Base-by-base conservation (phyloP, 2,888 invertebrate species). In the Campoplex capitator region DNA sequence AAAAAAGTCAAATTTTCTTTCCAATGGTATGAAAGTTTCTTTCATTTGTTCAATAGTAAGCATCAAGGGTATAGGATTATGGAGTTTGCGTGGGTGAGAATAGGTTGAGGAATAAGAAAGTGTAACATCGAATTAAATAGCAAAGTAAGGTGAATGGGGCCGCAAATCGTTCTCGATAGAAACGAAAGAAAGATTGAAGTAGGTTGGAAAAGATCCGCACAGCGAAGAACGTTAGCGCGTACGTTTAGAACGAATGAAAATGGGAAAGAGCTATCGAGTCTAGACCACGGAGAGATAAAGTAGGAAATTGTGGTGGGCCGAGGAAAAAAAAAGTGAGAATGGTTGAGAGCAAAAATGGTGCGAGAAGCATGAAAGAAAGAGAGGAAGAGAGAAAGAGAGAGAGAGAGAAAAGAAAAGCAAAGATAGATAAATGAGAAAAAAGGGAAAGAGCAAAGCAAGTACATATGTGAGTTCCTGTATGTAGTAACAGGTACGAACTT, bases 251-350 rank as follows among this genome's bases (percentile, higher is more conserved):
- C 54, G 77, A 62, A 81, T 77, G 81, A 85, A 81, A 85, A 71
- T 76, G 81, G 82, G 73, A 81, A 85, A 81, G 81, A 85, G 80
- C 81, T 84, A 76, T 85, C 85, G 76, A 77, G 85, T 76, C 67
- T 75, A 80, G 85, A 80, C 77, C 81, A 65, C 81, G 77, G 35
- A 56, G 73, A 81, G 81, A 85, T 81, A 81, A 85, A 75, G 71
- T 85, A 75, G 77, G 73, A 85, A 81, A 81, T 81, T 77, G 76
- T 77, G 71, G 79, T 65, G 70, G 74, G 54, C 54, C 38, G 78
- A 74, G 51, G 76, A 38, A 38, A 38, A 38, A 54, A 77, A 83
- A 68, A 38, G 32, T 35, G 84, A 62, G 79, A 79, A 75, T 68
- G 35, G 38, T 18, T 16, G 51, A 70, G 58, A 48, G 74, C 48